Base-by-base conservation (phyloP, 2,888 invertebrate genomes). In the Nomada fabriciana region DNA sequence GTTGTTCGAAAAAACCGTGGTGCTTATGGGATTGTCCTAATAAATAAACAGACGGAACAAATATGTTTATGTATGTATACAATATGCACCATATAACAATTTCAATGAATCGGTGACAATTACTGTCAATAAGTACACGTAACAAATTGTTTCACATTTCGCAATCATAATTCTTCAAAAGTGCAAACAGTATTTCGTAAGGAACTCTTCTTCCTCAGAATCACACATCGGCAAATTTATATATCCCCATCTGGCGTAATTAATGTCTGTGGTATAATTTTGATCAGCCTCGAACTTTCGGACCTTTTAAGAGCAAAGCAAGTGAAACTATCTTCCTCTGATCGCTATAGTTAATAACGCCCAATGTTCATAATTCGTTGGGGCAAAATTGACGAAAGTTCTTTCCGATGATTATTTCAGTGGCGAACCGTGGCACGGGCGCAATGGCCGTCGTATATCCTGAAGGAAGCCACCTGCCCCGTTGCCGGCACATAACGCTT, bases 401-500 rank as follows among this genome's bases (percentile, higher is more conserved):
- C 53, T 60, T 76, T 57, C 36, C 60, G n/a, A 67, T 65, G 60
- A 71, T 75, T 70, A 71, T 61, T 80, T 70, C 67, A 67, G 47
- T 25, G 63, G 52, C 29, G 23, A 57, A 36, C 29, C 29, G 52
- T 71, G 55, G 60, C 23, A 68, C 13, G 36, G 20, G 53, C 42
- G 15, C 60, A 47, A 74, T 76, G 47, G 70, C 50, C 25, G 60
- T 18, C 53, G 10, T 76, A 72, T 69, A 74, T 57, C 52, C 68
- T 11, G 47, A 50, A 79, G 75, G 70, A 79, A 77, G 74, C 75
- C 83, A 86, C 82, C 80, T 88, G 82, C 69, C 72, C 36, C 64
- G 75, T 69, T 13, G 23, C 42, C 67, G 64, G 63, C 79, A 73
- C 81, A 80, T 86, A 88, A 86, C 74, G 81, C 64, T 86, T 80